Percentiles rank a stretch among this genome's conserved stretches.
These are phyloP conservation scores for Galeruca laticollis DNA, from an alignment of 2,888 invertebrate genomes.

Conservation along the genomic window DNA sequence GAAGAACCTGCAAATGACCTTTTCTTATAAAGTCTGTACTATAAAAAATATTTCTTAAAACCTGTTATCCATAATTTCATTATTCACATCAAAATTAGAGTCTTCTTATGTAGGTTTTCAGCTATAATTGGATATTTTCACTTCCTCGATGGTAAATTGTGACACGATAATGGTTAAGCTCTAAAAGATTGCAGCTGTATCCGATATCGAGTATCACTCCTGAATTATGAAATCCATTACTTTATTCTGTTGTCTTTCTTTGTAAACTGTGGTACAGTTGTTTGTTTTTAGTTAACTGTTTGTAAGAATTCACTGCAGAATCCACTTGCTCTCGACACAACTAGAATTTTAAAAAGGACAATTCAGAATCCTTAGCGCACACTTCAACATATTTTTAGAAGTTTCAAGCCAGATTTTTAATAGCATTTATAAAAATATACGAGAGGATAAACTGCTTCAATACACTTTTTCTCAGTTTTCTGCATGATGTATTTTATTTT, in stretches of 20 bases:
- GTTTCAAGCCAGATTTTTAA: constrained; percentile 6
- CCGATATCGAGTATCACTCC: background rate
- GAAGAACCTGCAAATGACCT: no score
- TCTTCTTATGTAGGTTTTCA: no score
- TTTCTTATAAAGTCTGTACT: no score
- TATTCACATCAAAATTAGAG: no score
- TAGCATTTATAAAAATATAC: constrained; percentile 9
- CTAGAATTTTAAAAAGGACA: constrained; percentile 11
- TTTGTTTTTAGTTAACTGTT: constrained; percentile 7
- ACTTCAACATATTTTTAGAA: constrained; percentile 8
- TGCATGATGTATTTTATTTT: background rate
- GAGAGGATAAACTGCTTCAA: background rate
- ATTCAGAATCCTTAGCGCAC: background rate
- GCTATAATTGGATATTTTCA: no score
- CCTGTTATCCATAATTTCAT: no score
- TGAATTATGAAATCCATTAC: constrained; percentile 3
- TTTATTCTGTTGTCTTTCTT: background rate
- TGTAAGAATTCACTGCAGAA: constrained; percentile 8
- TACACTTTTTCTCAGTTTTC: background rate
- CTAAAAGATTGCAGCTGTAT: background rate
- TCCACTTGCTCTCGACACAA: constrained; percentile 6
- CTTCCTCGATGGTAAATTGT: background rate
- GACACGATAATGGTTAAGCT: background rate
- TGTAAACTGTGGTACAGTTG: constrained; percentile 2
- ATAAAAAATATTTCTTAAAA: no score